Evolutionary conservation across 2,113 vertebrate genomes (phyloP).

Genomic region (Microcebus lehilahytsara): DNA sequence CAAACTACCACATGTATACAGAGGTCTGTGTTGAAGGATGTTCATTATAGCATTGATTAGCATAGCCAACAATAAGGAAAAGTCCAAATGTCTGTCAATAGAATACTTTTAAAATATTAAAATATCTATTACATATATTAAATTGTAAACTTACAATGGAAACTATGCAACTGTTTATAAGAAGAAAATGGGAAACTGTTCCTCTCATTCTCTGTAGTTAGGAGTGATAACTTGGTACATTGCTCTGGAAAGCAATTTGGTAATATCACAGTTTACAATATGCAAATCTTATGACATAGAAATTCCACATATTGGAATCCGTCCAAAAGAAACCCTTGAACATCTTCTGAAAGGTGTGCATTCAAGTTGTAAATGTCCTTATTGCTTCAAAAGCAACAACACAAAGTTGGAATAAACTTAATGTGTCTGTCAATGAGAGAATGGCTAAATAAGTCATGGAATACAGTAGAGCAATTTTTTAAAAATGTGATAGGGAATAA

Average conservation of each 20-base stretch:
- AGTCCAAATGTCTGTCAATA: neutral
- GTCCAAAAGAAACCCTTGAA: neutral
- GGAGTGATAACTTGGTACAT: neutral
- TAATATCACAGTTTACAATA: neutral
- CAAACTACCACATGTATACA: neutral
- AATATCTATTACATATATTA: neutral
- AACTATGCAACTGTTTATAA: neutral
- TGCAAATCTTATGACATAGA: neutral
- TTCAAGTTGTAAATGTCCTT: neutral
- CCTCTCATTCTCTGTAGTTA: neutral
- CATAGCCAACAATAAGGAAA: neutral
- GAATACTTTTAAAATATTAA: neutral
- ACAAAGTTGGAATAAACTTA: neutral
- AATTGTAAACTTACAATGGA: neutral
- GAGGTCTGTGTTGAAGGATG: neutral
- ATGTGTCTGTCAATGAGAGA: neutral
- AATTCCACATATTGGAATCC: neutral
- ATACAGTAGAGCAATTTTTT: neutral
- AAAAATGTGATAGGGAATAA: neutral
- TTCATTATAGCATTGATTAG: neutral
- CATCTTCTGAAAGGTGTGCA: neutral
- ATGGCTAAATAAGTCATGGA: neutral
- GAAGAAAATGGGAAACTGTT: neutral
- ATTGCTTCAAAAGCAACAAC: neutral
- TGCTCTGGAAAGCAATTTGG: neutral